Percentiles rank a stretch among this genome's conserved stretches.
These are phyloP conservation scores for Entomyzon cyanotis DNA, from an alignment of 2,113 vertebrate genomes.

Conservation along the genomic window DNA sequence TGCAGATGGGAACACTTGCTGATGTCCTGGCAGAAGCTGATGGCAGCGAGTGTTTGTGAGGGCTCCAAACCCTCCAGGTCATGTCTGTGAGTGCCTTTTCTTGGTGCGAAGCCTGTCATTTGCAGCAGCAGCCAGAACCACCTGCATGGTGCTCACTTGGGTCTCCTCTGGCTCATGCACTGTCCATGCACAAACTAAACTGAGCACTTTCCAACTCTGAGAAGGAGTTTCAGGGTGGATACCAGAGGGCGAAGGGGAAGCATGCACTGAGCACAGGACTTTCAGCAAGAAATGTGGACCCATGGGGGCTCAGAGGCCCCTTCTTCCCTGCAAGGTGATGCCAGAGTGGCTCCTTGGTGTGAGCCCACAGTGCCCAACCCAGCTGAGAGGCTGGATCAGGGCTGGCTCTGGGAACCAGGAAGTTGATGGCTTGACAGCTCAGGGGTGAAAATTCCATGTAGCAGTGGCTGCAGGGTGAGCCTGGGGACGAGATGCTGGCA, in stretches of 20 bases:
- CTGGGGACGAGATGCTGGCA: not conserved
- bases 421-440: not conserved
- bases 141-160: rapidly evolving
- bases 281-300: not conserved
- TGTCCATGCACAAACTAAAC: not conserved
- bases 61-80: not conserved
- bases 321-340: not conserved
- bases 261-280: not conserved
- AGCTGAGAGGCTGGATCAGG: not conserved
- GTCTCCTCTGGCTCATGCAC: not conserved
- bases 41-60: not conserved
- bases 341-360: not conserved
- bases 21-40: not conserved
- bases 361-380: not conserved
- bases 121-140: not conserved
- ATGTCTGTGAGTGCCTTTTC: not conserved
- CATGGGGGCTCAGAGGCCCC: not conserved
- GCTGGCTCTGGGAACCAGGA: not conserved
- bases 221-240: not conserved
- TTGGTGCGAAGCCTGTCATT: not conserved
- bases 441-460: not conserved
- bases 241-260: not conserved
- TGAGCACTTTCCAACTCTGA: not conserved
- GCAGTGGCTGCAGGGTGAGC: not conserved
- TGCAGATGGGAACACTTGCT: rapidly evolving